Percentiles rank a stretch among this genome's conserved stretches.
Evolutionary conservation across 2,888 invertebrate species (phyloP).

Genomic region (Griposia aprilina): DNA sequence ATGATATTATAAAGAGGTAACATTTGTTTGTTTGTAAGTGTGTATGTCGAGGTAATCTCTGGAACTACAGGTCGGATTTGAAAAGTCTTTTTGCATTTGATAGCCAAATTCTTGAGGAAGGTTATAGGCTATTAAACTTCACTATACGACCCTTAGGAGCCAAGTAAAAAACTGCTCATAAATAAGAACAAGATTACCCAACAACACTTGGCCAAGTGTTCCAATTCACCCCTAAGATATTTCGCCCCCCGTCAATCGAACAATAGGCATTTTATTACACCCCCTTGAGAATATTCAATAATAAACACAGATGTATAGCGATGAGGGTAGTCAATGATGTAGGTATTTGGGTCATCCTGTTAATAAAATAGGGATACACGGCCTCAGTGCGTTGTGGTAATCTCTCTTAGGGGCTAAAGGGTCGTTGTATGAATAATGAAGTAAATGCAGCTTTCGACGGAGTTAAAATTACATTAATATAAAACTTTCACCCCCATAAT

Average conservation of each 20-base stretch:
- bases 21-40: no score
- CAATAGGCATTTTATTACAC: constrained; percentile 60
- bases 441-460: background rate
- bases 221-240: constrained; percentile 34
- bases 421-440: constrained; percentile 9
- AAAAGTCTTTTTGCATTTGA: no score
- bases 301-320: constrained; percentile 63
- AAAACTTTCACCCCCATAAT: constrained; percentile 5
- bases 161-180: no score
- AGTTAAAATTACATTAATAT: constrained; percentile 32
- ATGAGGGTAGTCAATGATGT: constrained; percentile 43
- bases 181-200: constrained; percentile 17
- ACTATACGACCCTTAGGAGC: no score
- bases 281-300: constrained; percentile 66
- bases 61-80: no score
- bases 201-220: constrained; percentile 43
- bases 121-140: no score
- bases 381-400: background rate
- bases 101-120: no score
- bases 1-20: no score
- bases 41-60: no score
- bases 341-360: constrained; percentile 63
- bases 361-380: constrained; percentile 13
- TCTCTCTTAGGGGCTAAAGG: constrained; percentile 16
- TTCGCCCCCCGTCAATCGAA: constrained; percentile 31